Conservation (phyloP, 2,797 vertebrate genomes). For the Avahi laniger region DNA sequence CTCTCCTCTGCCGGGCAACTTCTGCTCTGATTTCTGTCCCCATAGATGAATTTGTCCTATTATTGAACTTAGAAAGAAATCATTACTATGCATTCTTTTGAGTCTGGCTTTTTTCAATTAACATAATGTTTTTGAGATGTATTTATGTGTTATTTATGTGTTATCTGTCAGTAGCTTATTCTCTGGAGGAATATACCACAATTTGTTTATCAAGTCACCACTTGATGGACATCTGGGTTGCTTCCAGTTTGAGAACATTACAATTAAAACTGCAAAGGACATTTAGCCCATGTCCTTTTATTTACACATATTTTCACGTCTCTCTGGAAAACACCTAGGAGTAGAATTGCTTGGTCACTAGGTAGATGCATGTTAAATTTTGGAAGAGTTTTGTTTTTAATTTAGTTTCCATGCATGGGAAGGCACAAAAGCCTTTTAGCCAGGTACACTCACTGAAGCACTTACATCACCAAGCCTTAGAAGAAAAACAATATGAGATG, state of each 20-base stretch:
- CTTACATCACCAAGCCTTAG: background rate
- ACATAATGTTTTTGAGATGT: background rate
- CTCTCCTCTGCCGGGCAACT: fast-evolving
- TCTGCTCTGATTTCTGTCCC: background rate
- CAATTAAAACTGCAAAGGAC: background rate
- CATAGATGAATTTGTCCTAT: background rate
- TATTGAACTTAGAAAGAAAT: background rate
- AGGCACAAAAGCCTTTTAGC: background rate
- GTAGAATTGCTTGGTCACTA: background rate
- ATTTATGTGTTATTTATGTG: background rate
- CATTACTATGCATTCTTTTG: background rate
- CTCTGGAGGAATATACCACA: background rate
- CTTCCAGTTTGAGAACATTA: background rate
- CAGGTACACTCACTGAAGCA: background rate
- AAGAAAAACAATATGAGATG: background rate
- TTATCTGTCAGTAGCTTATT: background rate
- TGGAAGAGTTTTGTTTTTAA: background rate
- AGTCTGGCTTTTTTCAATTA: background rate
- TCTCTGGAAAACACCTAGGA: background rate
- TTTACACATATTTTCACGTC: background rate
- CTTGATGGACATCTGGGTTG: background rate
- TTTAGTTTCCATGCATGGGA: background rate
- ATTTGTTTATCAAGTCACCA: background rate
- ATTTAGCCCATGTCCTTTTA: background rate
- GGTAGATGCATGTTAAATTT: background rate